phyloP scores from a whole-genome alignment of 2,797 vertebrate species.

The Oreochromis mossambicus region DNA sequence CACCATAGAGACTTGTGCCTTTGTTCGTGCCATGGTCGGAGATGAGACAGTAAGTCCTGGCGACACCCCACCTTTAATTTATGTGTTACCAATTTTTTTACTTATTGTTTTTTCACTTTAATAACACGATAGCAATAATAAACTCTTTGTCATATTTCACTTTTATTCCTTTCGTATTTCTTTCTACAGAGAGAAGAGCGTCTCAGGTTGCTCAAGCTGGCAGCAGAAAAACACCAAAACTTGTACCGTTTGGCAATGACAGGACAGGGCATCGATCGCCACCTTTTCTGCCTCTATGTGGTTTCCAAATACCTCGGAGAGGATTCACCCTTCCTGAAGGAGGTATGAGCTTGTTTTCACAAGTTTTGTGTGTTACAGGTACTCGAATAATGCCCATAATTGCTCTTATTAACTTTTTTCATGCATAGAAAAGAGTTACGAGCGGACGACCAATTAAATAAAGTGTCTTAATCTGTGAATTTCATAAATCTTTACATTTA shows the following conservation, averaged over 20 bases:
- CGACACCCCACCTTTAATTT: background rate
- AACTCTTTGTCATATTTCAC: background rate
- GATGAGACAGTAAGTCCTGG: conserved; percentile 78
- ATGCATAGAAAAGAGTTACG: background rate
- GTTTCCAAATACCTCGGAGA: conserved; percentile 95
- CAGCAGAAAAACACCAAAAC: conserved; percentile 86
- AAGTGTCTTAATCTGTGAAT: background rate
- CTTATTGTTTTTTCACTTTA: background rate
- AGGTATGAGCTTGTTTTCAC: conserved; percentile 68
- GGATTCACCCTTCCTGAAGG: conserved; percentile 93
- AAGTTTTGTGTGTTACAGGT: background rate
- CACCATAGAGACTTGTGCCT: conserved; percentile 82
- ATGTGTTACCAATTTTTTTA: background rate
- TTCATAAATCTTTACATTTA: conserved; percentile 39
- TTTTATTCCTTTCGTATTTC: background rate
- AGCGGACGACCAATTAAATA: background rate
- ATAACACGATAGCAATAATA: too few species aligned
- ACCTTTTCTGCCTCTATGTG: conserved; percentile 97
- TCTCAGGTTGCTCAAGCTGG: conserved; percentile 76
- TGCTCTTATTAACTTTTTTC: background rate
- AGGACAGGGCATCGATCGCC: conserved; percentile 91
- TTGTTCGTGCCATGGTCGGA: conserved; percentile 85
- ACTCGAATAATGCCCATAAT: background rate
- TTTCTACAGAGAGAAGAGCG: conserved; percentile 79
- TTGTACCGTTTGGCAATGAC: conserved; percentile 93